Conservation (phyloP, 2,113 vertebrate species). For the Epinephelus lanceolatus region DNA sequence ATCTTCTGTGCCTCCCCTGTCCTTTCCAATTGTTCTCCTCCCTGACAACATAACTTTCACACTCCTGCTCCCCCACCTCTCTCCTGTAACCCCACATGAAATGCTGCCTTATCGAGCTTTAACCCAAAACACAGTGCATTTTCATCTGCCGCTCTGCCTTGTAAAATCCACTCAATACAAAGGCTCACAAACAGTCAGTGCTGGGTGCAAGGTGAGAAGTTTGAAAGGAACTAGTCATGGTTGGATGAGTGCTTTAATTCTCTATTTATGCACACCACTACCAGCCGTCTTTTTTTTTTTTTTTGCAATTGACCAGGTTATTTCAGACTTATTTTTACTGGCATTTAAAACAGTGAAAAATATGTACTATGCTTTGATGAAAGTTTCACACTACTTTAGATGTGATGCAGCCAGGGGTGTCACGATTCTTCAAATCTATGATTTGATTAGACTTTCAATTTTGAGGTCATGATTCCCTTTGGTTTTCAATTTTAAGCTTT, state of each 20-base stretch:
- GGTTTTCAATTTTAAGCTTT: too few species aligned
- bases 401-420: neutral
- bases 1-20: constrained; percentile 38
- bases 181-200: constrained; percentile 38
- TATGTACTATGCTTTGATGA: neutral
- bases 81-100: constrained; percentile 47
- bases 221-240: constrained; percentile 29
- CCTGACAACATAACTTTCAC: constrained; percentile 64
- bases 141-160: constrained; percentile 34
- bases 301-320: constrained; percentile 11
- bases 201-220: constrained; percentile 23
- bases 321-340: neutral
- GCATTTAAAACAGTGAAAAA: constrained; percentile 7
- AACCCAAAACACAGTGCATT: constrained; percentile 31
- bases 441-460: too few species aligned
- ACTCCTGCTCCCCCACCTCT: constrained; percentile 17
- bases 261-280: constrained; percentile 19
- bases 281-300: neutral
- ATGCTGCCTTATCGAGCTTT: constrained; percentile 51
- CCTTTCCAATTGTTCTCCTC: constrained; percentile 58
- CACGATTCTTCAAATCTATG: too few species aligned
- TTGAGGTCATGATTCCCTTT: too few species aligned
- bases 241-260: constrained; percentile 41
- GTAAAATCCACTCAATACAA: constrained; percentile 44
- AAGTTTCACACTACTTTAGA: neutral